These are phyloP conservation scores for Halictus ligatus DNA, from an alignment of 2,888 invertebrate genomes.

Conservation along the genomic window DNA sequence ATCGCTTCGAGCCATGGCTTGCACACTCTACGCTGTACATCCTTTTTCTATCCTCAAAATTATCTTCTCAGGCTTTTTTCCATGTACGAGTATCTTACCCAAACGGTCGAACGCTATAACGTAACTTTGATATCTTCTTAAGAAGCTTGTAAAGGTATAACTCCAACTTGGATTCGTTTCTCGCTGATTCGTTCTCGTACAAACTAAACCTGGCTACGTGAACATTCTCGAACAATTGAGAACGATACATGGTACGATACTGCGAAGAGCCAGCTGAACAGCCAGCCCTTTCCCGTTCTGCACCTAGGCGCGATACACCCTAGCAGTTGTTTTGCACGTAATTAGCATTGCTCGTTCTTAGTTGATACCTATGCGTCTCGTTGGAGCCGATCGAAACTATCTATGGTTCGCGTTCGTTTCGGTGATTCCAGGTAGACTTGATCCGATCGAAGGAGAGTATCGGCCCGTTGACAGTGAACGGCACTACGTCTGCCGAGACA, in stretches of 20 bases:
- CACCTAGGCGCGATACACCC: neutral
- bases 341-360: neutral
- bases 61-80: neutral
- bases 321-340: neutral
- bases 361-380: neutral
- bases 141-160: neutral
- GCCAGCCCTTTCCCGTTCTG: neutral
- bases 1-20: neutral
- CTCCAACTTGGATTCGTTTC: neutral
- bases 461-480: conserved; percentile 79
- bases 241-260: neutral
- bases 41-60: neutral
- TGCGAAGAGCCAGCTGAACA: neutral
- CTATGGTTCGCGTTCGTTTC: conserved; percentile 23
- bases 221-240: neutral
- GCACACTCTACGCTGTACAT: neutral
- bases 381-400: conserved; percentile 2
- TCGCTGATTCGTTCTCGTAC: neutral
- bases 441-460: conserved; percentile 81
- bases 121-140: too few relatives aligned
- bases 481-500: conserved; percentile 82
- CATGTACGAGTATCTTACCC: too few relatives aligned
- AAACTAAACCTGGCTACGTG: neutral
- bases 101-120: too few relatives aligned
- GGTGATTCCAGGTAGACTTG: conserved; percentile 80